These are phyloP conservation scores for Portunus trituberculatus DNA, from an alignment of 1,140 invertebrate genomes.

Conservation along the genomic window DNA sequence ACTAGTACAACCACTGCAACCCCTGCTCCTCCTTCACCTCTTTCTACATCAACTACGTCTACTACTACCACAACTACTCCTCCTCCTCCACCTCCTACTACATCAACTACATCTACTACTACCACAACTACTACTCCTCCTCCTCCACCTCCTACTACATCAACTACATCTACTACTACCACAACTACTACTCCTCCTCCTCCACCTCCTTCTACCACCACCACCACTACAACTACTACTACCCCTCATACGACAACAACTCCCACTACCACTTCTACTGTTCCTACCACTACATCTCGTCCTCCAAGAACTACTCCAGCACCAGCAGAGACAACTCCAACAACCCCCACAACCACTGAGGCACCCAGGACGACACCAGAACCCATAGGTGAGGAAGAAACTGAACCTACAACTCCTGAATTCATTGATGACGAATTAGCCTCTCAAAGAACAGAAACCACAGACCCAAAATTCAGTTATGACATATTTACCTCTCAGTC, in stretches of 20 bases:
- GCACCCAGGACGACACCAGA: background rate
- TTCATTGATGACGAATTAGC: no score
- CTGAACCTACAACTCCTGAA: background rate
- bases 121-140: background rate
- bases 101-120: background rate
- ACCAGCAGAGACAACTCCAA: background rate
- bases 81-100: background rate
- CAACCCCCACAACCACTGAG: background rate
- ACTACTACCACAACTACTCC: background rate
- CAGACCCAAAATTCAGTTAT: no score
- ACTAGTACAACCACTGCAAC: conserved; percentile 30
- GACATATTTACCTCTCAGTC: no score
- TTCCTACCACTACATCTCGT: background rate
- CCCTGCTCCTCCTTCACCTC: background rate
- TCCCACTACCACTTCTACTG: conserved; percentile 4
- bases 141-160: background rate
- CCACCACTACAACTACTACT: background rate
- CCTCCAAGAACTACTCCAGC: background rate
- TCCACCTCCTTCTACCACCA: background rate
- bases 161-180: background rate
- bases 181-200: background rate
- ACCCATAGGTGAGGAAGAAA: background rate
- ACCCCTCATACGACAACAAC: background rate
- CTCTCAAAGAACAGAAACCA: no score
- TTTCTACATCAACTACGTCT: background rate